Base-by-base conservation (phyloP, 2,797 vertebrate species). In the Mycteria americana region DNA sequence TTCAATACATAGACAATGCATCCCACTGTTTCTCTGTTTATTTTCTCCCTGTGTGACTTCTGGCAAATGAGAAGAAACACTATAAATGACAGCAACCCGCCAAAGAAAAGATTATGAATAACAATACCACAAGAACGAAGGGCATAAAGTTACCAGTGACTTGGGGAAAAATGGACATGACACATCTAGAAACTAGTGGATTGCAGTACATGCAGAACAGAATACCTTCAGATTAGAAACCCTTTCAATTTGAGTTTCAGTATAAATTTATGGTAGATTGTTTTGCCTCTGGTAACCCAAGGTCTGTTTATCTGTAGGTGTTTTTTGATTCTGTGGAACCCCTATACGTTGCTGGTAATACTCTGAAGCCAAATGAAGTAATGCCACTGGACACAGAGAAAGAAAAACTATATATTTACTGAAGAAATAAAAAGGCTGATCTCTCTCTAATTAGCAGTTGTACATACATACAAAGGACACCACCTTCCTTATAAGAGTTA, bases 71-170 rank as follows among this genome's bases (percentile, higher is more conserved):
- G 81, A 94, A 89, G 84, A 91, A 91, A 83, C 6, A 6, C 57
- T 95, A 11, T 86, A 93, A 95, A 92, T 88, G 96, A 94, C 84
- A 89, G 39, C 5, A 70, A 78, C 50, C 14, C 1, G 75, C 91
- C 91, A 96, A 97, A 94, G 82, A 97, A 95, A 97, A 96, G 93
- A 94, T 95, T 91, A 56, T 92, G 91, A 94, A 74, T 93, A 97
- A 96, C 88, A 97, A 96, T 91, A 95, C 95, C 94, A 51, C 92
- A 95, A 88, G 86, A 95, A 95, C 59, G 68, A 94, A 81, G 86
- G 84, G 75, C 92, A 93, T 89, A 92, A 89, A 93, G 72, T 93
- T 97, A 95, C 86, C 85, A 96, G 37, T 73, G 86, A 75, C 73
- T 92, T 83, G 65, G 75, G 75, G 75, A 80, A 90, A 95, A 89